Conservation (phyloP, 35 echinoderm and acorn worm species). For the Heliocidaris erythrogramma region DNA sequence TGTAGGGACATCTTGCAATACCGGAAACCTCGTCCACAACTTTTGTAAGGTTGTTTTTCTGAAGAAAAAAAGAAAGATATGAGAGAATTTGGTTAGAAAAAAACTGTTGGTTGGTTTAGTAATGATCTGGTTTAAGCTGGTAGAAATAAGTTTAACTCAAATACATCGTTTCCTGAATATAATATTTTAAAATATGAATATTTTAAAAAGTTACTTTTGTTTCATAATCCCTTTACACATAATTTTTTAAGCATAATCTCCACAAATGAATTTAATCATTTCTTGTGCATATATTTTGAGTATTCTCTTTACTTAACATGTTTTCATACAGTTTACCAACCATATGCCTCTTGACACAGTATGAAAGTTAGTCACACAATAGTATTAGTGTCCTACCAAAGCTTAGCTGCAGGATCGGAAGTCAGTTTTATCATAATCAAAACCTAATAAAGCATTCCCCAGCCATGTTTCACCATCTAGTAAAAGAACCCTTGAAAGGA, state of each 20-base stretch:
- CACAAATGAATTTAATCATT: background rate
- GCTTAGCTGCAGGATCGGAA: background rate
- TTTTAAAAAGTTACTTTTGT: background rate
- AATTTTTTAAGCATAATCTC: background rate
- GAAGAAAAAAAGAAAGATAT: background rate
- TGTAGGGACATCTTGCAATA: constrained; percentile 91
- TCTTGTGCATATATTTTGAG: background rate
- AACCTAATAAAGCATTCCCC: background rate
- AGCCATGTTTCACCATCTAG: background rate
- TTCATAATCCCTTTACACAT: background rate
- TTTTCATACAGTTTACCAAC: too few species aligned
- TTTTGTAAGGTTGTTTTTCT: constrained; percentile 77
- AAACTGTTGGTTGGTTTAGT: background rate
- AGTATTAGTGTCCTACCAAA: background rate
- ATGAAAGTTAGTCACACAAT: background rate
- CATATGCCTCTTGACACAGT: background rate
- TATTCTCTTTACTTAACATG: too few species aligned
- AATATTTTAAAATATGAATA: too few species aligned
- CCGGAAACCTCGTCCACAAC: constrained; percentile 72
- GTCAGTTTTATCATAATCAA: background rate
- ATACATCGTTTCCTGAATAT: too few species aligned
- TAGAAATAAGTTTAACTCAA: background rate
- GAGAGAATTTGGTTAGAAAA: background rate
- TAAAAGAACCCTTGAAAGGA: background rate
- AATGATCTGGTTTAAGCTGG: background rate